phyloP scores from a whole-genome alignment of 2,113 vertebrate genomes.

The Porphyrio hochstetteri region DNA sequence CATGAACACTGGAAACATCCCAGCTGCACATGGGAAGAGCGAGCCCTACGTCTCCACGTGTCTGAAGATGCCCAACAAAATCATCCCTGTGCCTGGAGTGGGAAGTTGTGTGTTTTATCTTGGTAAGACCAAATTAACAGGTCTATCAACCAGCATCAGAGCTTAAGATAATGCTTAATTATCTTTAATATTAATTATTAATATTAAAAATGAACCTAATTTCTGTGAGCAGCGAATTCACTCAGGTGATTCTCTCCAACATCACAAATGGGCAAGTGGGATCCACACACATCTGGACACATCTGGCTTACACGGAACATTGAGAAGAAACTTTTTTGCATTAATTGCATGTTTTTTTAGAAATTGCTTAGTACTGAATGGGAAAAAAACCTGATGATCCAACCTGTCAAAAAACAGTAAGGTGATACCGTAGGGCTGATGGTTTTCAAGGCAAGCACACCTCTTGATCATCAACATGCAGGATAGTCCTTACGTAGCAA shows the following conservation, averaged over 20 bases:
- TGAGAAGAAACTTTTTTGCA: neutral
- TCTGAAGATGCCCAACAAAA: neutral
- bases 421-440: neutral
- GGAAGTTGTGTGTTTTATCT: neutral
- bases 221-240: neutral
- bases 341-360: neutral
- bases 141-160: neutral
- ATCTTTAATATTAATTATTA: too few species aligned
- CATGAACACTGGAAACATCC: neutral
- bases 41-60: neutral
- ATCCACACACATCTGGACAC: too few species aligned
- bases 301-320: neutral
- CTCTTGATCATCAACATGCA: neutral
- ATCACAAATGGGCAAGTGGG: neutral
- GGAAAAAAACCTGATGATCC: neutral
- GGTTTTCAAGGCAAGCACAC: neutral
- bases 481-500: accelerated
- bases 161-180: neutral
- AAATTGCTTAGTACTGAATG: neutral
- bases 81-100: neutral
- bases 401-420: neutral
- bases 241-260: neutral
- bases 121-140: neutral
- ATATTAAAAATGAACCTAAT: too few species aligned
- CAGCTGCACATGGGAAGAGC: neutral